These are phyloP conservation scores for Drosophila fuyamai DNA, from an alignment of 1,140 invertebrate genomes.

Conservation along the genomic window DNA sequence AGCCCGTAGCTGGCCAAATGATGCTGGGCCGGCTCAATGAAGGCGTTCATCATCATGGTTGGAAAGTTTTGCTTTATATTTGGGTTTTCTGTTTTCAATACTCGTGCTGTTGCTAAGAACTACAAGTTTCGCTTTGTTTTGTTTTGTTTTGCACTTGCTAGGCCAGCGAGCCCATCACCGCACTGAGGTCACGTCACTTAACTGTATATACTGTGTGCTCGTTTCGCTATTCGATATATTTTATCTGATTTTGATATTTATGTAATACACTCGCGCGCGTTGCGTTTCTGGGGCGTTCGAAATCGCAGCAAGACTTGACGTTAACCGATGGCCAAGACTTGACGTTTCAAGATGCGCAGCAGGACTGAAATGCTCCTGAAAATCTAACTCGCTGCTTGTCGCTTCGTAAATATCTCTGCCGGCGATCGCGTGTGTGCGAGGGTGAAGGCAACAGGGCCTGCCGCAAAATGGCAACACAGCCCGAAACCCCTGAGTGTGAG, in stretches of 20 bases:
- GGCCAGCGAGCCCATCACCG: slow-evolving; percentile 54
- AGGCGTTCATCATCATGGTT: slow-evolving; percentile 89
- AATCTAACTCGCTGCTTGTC: slow-evolving; percentile 50
- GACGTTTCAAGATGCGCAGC: slow-evolving; percentile 82
- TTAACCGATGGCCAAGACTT: slow-evolving; percentile 54
- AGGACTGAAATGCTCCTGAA: slow-evolving; percentile 80
- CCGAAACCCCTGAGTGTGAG: not conserved
- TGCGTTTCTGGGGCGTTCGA: slow-evolving; percentile 29
- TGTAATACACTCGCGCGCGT: slow-evolving; percentile 47
- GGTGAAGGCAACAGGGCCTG: not conserved
- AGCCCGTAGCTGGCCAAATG: slow-evolving; percentile 90
- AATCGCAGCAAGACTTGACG: slow-evolving; percentile 74
- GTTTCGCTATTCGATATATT: slow-evolving; percentile 12
- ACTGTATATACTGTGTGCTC: slow-evolving; percentile 23
- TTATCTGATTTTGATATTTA: slow-evolving; percentile 7
- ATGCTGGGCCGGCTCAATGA: slow-evolving; percentile 89
- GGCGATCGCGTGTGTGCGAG: slow-evolving; percentile 35
- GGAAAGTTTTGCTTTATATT: slow-evolving; percentile 6
- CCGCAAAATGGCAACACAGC: not conserved
- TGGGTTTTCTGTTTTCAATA: not conserved
- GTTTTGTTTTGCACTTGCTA: slow-evolving; percentile 26
- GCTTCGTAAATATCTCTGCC: not conserved
- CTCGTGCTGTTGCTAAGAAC: not conserved
- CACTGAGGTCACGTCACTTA: slow-evolving; percentile 48
- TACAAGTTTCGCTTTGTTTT: slow-evolving; percentile 6